Evolutionary conservation across 2,113 vertebrate genomes (phyloP), one percentile per base, ranked within the genome.

Genomic region (Grantiella picta): DNA sequence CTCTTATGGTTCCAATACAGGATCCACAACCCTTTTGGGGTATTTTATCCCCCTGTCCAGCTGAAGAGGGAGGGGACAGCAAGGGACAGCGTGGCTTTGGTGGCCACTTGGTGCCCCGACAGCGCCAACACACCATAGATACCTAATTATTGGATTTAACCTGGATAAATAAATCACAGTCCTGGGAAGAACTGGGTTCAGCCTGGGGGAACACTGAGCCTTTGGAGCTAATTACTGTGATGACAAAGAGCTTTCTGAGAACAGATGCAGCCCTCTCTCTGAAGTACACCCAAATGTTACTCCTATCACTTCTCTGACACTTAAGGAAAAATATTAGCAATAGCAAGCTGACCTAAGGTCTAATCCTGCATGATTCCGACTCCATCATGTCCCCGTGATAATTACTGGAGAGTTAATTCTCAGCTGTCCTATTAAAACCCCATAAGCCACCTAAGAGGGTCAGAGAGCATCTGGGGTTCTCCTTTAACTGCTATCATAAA

Each of bases 371-470:
- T 24, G 53, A n/a, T 81, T 83, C 82, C 81, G 75, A 71, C 61
- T 94, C 82, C 57, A 50, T 92, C 78, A 89, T 36, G 53, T 64
- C 59, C 53, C 86, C 61, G 5, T 49, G 56, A 71, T 88, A 72
- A 86, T 91, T 86, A 53, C 68, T 65, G 75, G 56, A 84, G 82
- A 79, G 84, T 91, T 91, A 95, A 97, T 82, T 87, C 96, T 92
- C 96, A 96, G 61, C 89, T 88, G 93, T 82, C 91, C 82, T 64
- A 95, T 95, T 95, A 95, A 97, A 97, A 90, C 68, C 56, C 83
- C 80, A 92, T 96, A 69, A 97, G 83, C 63, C 94, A 96, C 49
- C 94, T 94, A 85, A 97, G 94, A 96, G 78, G 76, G 64, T 83
- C 68, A 91, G 82, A 84, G 91, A 95, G 81, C 90, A 92, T 70